phyloP scores from a whole-genome alignment of 92 coral and sea anemone genomes.

The Actinernus sp. region DNA sequence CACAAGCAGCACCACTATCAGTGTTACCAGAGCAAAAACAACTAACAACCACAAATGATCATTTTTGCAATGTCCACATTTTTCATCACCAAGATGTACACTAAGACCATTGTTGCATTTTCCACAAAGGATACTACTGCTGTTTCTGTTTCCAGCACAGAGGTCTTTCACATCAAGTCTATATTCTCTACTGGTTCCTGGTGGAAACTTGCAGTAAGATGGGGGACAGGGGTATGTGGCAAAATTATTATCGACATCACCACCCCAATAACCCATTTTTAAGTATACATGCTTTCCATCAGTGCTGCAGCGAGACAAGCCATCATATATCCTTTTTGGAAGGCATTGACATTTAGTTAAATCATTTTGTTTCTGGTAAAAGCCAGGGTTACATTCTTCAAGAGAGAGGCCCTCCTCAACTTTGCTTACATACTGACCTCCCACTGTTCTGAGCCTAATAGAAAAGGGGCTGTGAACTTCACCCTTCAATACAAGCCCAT shows the following conservation, averaged over 20 bases:
- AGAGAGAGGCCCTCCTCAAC: conserved; percentile 9
- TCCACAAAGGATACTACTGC: conserved; percentile 73
- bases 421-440: conserved; percentile 66
- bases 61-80: conserved; percentile 48
- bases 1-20: conserved; percentile 64
- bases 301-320: conserved; percentile 52
- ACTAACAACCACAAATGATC: conserved; percentile 73
- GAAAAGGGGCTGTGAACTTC: conserved; percentile 25
- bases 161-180: conserved; percentile 5
- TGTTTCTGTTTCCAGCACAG: conserved; percentile 61
- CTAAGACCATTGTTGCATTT: conserved; percentile 52
- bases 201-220: conserved; percentile 38
- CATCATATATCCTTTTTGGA: conserved; percentile 22
- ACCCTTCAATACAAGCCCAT: conserved; percentile 45
- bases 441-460: conserved; percentile 59
- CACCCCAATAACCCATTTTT: conserved; percentile 89
- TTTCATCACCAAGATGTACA: conserved; percentile 69
- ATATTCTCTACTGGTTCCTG: conserved; percentile 29
- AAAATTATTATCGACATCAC: conserved; percentile 34
- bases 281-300: conserved; percentile 68
- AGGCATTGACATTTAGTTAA: conserved; percentile 56
- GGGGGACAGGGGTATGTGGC: conserved; percentile 75
- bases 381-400: conserved; percentile 73
- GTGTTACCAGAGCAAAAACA: conserved; percentile 33
- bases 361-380: conserved; percentile 20